A percentile compares a stretch with the other conserved stretches of the same genome.
Conservation (phyloP, 2,888 invertebrate genomes). For the Eudasyphora cyanicolor region DNA sequence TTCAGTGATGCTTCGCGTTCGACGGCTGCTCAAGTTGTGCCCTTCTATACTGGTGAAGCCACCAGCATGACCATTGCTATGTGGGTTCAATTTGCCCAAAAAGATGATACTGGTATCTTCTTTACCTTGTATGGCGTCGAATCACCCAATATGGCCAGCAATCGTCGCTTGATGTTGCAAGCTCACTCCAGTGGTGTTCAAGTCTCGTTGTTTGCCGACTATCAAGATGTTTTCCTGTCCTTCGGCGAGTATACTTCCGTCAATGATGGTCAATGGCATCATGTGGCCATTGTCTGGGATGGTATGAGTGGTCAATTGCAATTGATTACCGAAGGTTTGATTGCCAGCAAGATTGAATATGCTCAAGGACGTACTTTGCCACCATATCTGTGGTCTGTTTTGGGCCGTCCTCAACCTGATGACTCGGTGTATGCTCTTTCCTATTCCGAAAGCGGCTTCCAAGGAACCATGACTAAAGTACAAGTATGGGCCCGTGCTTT, state of each 20-base stretch:
- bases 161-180: conserved; percentile 91
- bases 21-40: conserved; percentile 95
- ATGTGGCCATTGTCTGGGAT: conserved; percentile 96
- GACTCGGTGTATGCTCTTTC: conserved; percentile 81
- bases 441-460: conserved; percentile 95
- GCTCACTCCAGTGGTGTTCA: conserved; percentile 96
- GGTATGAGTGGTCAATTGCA: conserved; percentile 93
- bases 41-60: conserved; percentile 89
- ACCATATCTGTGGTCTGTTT: conserved; percentile 93
- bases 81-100: conserved; percentile 97
- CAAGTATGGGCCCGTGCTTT: conserved; percentile 96
- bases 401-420: conserved; percentile 93
- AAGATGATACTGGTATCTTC: conserved; percentile 95
- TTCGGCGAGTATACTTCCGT: conserved; percentile 95
- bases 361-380: conserved; percentile 92
- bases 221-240: conserved; percentile 93
- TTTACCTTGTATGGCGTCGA: conserved; percentile 95
- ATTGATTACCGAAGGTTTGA: conserved; percentile 96
- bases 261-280: conserved; percentile 98
- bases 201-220: conserved; percentile 92
- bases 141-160: conserved; percentile 88
- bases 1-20: conserved; percentile 95
- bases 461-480: conserved; percentile 95
- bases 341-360: conserved; percentile 94
- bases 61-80: conserved; percentile 93